Percentiles rank a stretch among this genome's conserved stretches.
phyloP scores from a whole-genome alignment of 2,888 invertebrate species.

The Trilocha varians region DNA sequence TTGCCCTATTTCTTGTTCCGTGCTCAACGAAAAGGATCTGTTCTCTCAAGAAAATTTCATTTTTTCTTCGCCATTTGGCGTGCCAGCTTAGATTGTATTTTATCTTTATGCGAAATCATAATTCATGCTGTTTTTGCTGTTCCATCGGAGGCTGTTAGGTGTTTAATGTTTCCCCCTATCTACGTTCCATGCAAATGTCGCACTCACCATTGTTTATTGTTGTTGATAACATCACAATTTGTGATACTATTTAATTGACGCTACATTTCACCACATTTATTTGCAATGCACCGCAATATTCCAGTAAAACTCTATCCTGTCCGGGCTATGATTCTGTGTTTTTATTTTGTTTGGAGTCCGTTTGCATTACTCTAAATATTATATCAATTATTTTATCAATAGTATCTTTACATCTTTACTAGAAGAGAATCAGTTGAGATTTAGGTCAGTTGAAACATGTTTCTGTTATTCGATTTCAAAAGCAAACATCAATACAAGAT shows the following conservation, averaged over 20 bases:
- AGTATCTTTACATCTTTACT: neutral
- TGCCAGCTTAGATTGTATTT: slow-evolving; percentile 66
- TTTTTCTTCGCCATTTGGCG: slow-evolving; percentile 64
- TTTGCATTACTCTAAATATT: too few species aligned
- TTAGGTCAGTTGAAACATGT: slow-evolving; percentile 6
- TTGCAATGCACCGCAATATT: neutral
- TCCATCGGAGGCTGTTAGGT: slow-evolving; percentile 44
- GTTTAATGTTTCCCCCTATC: slow-evolving; percentile 53
- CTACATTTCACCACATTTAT: slow-evolving; percentile 14
- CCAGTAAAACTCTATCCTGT: too few species aligned
- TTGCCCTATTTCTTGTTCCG: slow-evolving; percentile 42
- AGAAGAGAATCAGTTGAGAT: slow-evolving; percentile 6
- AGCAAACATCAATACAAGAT: slow-evolving; percentile 20
- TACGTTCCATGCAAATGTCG: slow-evolving; percentile 48
- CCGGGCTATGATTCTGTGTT: too few species aligned
- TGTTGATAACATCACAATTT: slow-evolving; percentile 42
- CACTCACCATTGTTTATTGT: slow-evolving; percentile 50
- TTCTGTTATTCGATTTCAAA: slow-evolving; percentile 7
- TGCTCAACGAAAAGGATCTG: slow-evolving; percentile 38
- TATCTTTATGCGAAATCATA: slow-evolving; percentile 71
- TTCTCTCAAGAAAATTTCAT: slow-evolving; percentile 54
- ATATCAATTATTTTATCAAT: too few species aligned
- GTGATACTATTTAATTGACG: slow-evolving; percentile 38
- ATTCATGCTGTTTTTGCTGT: slow-evolving; percentile 63
- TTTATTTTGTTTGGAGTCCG: too few species aligned